A percentile compares a stretch with the other conserved stretches of the same genome.
These are phyloP conservation scores for Thaumetopoea pityocampa DNA, from an alignment of 1,140 invertebrate species.

Conservation along the genomic window DNA sequence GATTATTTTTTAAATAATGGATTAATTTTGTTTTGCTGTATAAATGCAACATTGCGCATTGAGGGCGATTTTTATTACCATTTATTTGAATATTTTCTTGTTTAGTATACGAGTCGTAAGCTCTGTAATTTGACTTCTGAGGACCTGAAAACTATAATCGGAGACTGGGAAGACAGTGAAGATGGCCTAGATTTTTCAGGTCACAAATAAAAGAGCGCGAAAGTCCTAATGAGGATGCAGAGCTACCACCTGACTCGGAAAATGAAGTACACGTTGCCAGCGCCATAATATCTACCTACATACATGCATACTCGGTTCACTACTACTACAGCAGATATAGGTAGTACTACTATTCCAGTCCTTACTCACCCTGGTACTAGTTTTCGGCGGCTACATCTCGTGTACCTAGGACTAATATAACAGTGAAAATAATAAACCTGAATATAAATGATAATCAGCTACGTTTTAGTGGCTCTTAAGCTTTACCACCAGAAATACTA, in stretches of 20 bases:
- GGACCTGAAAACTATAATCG: constrained; percentile 5
- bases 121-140: constrained; percentile 1
- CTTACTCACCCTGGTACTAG: neutral
- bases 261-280: too few species aligned
- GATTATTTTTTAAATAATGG: too few species aligned
- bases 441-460: neutral
- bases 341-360: too few species aligned
- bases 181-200: constrained; percentile 6
- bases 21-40: too few species aligned
- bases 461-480: neutral
- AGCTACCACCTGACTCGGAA: neutral
- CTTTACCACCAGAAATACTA: neutral
- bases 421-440: neutral
- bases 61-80: neutral
- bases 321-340: too few species aligned
- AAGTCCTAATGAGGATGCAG: constrained; percentile 4
- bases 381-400: neutral
- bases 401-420: neutral
- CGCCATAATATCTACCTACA: too few species aligned
- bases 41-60: too few species aligned
- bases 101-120: neutral
- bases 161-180: constrained; percentile 9
- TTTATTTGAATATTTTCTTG: neutral
- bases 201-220: constrained; percentile 1
- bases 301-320: too few species aligned